Conservation (phyloP, 1,140 invertebrate genomes). For the Delia radicum region DNA sequence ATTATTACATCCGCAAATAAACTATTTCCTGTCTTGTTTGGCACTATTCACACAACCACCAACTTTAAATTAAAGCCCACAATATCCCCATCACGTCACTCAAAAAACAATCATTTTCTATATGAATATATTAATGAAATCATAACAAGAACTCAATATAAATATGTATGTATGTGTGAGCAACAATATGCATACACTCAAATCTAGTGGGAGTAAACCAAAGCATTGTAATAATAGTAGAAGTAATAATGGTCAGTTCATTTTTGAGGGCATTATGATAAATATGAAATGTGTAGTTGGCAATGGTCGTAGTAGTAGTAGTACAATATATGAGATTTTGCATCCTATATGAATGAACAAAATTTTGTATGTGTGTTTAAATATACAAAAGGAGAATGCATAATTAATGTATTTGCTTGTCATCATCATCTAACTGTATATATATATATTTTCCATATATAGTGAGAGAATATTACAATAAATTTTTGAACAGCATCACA, state of each 20-base stretch:
- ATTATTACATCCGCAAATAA: no score
- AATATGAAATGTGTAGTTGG: neutral
- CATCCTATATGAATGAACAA: neutral
- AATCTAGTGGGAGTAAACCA: neutral
- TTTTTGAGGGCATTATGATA: neutral
- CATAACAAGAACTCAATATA: no score
- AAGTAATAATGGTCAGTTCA: neutral
- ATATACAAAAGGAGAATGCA: constrained; percentile 9
- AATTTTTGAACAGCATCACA: no score
- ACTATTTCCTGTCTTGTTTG: no score
- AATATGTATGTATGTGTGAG: no score
- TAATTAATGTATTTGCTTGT: neutral
- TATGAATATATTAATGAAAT: no score
- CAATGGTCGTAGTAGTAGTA: neutral
- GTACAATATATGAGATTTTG: constrained; percentile 6
- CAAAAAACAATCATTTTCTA: no score
- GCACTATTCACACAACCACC: no score
- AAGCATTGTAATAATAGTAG: neutral
- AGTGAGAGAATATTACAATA: no score
- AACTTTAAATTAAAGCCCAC: no score
- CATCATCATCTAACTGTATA: neutral
- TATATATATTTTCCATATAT: no score
- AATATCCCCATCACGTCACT: no score
- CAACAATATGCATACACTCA: neutral
- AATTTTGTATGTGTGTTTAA: neutral